Conservation (phyloP, 2,113 vertebrate species). For the Sturnus vulgaris region DNA sequence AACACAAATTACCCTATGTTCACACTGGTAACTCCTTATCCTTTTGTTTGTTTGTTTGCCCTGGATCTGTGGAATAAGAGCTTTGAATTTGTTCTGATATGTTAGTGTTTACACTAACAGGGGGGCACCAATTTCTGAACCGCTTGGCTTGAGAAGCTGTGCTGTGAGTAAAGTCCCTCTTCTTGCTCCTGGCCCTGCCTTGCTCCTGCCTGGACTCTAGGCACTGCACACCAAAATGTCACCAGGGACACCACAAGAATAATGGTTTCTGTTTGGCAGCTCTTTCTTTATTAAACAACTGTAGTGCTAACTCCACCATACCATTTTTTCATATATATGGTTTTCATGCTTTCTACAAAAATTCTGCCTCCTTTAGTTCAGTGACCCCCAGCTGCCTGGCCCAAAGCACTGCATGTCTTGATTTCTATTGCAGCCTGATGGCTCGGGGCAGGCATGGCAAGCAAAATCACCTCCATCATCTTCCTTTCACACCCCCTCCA, state of each 20-base stretch:
- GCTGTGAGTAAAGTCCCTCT: background rate
- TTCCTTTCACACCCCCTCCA: accelerated
- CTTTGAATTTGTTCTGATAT: background rate
- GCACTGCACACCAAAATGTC: background rate
- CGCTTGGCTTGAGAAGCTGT: background rate
- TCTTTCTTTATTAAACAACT: background rate
- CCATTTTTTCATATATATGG: background rate
- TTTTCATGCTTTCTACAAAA: background rate
- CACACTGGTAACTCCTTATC: background rate
- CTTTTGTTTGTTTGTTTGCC: background rate
- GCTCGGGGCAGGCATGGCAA: background rate
- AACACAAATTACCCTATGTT: background rate
- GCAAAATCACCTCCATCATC: background rate
- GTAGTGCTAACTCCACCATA: background rate
- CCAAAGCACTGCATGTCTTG: background rate
- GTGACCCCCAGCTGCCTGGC: background rate
- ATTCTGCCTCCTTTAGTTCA: background rate
- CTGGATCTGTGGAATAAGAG: background rate
- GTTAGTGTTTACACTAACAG: background rate
- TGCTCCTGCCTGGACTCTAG: background rate
- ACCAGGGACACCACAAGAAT: background rate
- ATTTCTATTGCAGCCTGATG: background rate
- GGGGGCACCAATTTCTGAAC: background rate
- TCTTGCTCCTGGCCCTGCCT: background rate
- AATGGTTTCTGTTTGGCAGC: background rate